A percentile compares a stretch with the other conserved stretches of the same genome.
Conservation (phyloP, 2,888 invertebrate genomes). For the Rotaria socialis region DNA sequence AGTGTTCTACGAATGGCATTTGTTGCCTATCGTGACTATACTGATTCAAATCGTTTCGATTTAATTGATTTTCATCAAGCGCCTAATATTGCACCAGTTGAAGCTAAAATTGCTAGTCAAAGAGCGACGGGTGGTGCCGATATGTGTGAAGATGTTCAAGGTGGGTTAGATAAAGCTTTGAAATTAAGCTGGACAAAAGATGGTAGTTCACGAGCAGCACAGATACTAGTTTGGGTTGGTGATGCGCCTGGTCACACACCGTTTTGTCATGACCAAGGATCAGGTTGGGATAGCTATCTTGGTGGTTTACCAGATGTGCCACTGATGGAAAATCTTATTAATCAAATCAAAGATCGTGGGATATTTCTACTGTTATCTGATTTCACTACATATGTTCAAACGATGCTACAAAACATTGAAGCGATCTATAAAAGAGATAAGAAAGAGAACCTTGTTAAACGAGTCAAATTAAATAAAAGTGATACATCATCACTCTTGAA, state of each 20-base stretch:
- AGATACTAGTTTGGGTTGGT: background rate
- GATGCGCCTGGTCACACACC: background rate
- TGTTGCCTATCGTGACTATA: conserved; percentile 17
- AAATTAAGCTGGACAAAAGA: background rate
- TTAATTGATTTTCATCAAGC: conserved; percentile 6
- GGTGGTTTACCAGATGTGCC: conserved; percentile 11
- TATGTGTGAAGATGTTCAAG: conserved; percentile 1
- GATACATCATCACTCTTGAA: conserved; percentile 3
- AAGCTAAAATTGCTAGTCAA: conserved; percentile 2
- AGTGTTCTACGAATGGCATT: background rate
- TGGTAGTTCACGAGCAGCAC: conserved; percentile 1
- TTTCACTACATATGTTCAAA: background rate
- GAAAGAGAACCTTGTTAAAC: background rate
- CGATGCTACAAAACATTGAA: background rate
- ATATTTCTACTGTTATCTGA: background rate
- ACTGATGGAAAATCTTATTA: background rate
- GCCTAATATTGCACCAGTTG: background rate
- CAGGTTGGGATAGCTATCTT: background rate
- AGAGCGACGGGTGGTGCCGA: background rate
- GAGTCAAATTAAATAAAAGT: background rate
- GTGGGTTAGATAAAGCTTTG: background rate
- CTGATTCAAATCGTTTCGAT: background rate
- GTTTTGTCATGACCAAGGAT: background rate
- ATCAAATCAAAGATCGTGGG: background rate
- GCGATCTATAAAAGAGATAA: background rate